Percentiles rank a stretch among this genome's conserved stretches.
These are phyloP conservation scores for Meteorus cinctellus DNA, from an alignment of 2,888 invertebrate species.

Conservation along the genomic window DNA sequence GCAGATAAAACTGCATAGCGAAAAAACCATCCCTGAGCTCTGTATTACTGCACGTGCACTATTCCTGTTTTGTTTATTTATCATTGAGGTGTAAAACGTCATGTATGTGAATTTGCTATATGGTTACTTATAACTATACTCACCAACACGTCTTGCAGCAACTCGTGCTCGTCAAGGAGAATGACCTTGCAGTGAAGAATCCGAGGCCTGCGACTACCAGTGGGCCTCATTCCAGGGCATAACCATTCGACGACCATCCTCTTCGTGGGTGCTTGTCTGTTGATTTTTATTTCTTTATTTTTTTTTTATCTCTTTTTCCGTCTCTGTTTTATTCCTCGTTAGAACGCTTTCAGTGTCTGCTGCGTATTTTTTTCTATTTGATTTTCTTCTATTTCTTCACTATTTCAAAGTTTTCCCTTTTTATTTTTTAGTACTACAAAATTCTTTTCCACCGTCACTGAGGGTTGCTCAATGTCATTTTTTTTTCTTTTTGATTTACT, in stretches of 20 bases:
- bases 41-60: not conserved
- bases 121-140: constrained; percentile 62
- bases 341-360: not conserved
- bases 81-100: not conserved
- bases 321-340: constrained; percentile 11
- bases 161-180: constrained; percentile 91
- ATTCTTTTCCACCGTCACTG: not conserved
- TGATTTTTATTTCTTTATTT: constrained; percentile 23
- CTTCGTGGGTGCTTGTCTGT: constrained; percentile 38
- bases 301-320: constrained; percentile 34
- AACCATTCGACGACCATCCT: constrained; percentile 72
- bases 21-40: not conserved
- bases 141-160: constrained; percentile 92
- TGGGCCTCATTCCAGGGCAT: constrained; percentile 71
- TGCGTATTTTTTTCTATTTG: not conserved
- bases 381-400: not conserved
- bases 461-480: not conserved
- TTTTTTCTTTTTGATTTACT: not conserved
- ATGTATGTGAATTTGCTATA: not conserved
- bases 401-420: not conserved
- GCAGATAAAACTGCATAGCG: too few relatives aligned
- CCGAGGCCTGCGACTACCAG: constrained; percentile 77
- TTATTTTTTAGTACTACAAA: not conserved
- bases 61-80: constrained; percentile 2
- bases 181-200: constrained; percentile 87